These are phyloP conservation scores for Rutilus rutilus DNA, from an alignment of 2,113 vertebrate species.

Conservation along the genomic window DNA sequence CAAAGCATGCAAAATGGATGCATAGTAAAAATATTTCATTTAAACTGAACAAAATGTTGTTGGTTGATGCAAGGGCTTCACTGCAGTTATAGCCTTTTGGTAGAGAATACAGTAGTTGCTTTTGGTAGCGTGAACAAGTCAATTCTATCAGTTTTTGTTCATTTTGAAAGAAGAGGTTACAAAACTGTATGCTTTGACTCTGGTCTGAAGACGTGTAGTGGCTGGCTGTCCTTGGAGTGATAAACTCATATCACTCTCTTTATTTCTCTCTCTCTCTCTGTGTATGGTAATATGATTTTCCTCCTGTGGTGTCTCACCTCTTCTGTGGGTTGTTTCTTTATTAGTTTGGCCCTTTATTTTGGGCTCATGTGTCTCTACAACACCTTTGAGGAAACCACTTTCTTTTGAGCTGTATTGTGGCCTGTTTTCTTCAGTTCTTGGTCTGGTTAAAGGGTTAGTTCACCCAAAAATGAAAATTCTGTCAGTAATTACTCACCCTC, in stretches of 20 bases:
- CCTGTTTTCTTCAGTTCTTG: not conserved
- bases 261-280: slow-evolving; percentile 1
- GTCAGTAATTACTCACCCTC: too few species aligned
- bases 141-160: not conserved
- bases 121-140: not conserved
- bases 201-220: not conserved
- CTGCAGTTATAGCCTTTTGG: not conserved
- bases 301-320: not conserved
- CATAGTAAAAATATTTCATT: not conserved
- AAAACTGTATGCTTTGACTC: not conserved
- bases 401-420: slow-evolving; percentile 6
- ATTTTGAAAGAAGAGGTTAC: not conserved
- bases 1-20: not conserved
- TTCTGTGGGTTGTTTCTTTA: not conserved
- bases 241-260: not conserved
- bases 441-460: too few species aligned
- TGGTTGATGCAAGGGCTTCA: not conserved
- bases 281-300: not conserved
- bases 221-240: not conserved
- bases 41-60: not conserved
- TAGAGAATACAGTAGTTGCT: not conserved
- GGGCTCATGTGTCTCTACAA: not conserved
- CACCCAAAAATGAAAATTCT: too few species aligned
- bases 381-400: not conserved
- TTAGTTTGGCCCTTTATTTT: slow-evolving; percentile 2